Evolutionary conservation across 2,888 invertebrate species (phyloP), one percentile per base, ranked within the genome.

Genomic region (Caenorhabditis sp.): DNA sequence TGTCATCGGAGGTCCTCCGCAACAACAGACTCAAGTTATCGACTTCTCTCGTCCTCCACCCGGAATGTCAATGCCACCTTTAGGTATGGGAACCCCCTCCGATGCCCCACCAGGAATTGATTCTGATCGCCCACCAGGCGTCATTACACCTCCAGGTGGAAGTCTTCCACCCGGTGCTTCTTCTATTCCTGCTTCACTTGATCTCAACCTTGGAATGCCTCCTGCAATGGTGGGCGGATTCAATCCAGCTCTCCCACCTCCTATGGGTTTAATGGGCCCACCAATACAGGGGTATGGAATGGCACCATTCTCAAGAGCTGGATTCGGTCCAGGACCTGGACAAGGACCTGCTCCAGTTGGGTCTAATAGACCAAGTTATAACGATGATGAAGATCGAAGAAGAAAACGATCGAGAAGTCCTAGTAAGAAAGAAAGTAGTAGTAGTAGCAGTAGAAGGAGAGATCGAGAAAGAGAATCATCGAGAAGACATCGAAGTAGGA

Each of bases 61-160:
- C 12, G 71, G 75, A 50, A 79, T 77, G 72, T 54, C 62, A 1
- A 53, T 68, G 36, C 67, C 69, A 23, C 67, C 69, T 20, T 26
- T 58, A 36, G 20, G 17, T 36, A 50, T 31, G 50, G 61, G 12
- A 23, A 53, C 21, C n/a, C n/a, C 62, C 67, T 7, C 53, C 63
- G 78, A 78, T 26, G 77, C 69, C 20, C 82, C 80, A 27, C 80
- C 82, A 12, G 82, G 82, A 49, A 61, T 81, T 12, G 76, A 76
- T n/a, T 14, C 64, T 0, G 75, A 67, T 25, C 61, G 64, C 5
- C 70, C 76, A 7, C 72, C 76, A n/a, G 72, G 70, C n/a, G 67
- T 69, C 8, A 63, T 67, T 3, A 21, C 68, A 7, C 20, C 74
- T 31, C 63, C 67, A 43, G 60, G 52, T 10, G 27, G 63, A 8